A percentile compares a stretch with the other conserved stretches of the same genome.
Conservation (phyloP, 1,140 invertebrate genomes). For the Chlorops oryzae region DNA sequence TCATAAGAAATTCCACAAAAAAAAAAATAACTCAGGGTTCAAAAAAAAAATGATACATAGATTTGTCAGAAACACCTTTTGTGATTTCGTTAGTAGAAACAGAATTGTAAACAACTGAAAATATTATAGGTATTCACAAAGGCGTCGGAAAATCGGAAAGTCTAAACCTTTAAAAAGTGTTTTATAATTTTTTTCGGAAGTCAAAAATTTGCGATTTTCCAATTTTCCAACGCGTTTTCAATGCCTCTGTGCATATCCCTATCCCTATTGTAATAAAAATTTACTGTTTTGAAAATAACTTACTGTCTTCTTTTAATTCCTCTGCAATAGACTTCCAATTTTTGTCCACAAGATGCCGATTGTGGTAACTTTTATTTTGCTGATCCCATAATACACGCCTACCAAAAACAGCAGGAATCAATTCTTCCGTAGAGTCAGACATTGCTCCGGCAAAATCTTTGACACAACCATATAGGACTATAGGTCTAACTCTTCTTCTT, state of each 20-base stretch:
- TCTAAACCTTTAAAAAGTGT: background rate
- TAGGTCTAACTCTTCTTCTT: too few relatives aligned
- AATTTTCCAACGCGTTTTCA: too few relatives aligned
- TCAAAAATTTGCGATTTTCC: too few relatives aligned
- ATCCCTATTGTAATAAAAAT: too few relatives aligned
- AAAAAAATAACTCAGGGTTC: constrained; percentile 11
- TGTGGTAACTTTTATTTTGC: constrained; percentile 7
- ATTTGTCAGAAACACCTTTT: constrained; percentile 15
- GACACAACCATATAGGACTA: too few relatives aligned
- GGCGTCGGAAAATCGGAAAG: too few relatives aligned
- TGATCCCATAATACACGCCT: constrained; percentile 6
- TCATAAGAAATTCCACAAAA: constrained; percentile 5
- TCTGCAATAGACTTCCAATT: constrained; percentile 13
- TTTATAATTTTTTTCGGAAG: too few relatives aligned
- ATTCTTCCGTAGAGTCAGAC: constrained; percentile 1
- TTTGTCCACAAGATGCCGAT: constrained; percentile 7
- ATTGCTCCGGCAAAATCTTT: too few relatives aligned
- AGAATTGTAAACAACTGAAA: constrained; percentile 18
- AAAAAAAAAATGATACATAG: constrained; percentile 15
- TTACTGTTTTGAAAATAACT: constrained; percentile 8
- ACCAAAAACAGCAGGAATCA: constrained; percentile 10
- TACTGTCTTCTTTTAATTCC: constrained; percentile 12
- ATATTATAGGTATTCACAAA: constrained; percentile 14
- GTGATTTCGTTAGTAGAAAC: constrained; percentile 16
- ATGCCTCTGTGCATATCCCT: too few relatives aligned